A percentile compares a stretch with the other conserved stretches of the same genome.
These are phyloP conservation scores for Cetoscarus ocellatus DNA, from an alignment of 2,797 vertebrate species.

Conservation along the genomic window DNA sequence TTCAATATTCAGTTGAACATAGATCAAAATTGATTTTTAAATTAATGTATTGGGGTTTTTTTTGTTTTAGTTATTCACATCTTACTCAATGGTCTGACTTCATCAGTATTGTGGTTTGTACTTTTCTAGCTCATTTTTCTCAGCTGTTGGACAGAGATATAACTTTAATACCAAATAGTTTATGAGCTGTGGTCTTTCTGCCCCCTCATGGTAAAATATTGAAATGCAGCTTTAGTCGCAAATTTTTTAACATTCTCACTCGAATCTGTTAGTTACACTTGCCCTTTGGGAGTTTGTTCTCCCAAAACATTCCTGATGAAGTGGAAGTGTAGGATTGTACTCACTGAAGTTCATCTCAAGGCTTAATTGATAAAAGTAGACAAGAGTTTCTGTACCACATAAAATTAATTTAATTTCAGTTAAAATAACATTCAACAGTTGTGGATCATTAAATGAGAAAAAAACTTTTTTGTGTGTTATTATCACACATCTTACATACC, in stretches of 20 bases:
- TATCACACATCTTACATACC: too few species aligned
- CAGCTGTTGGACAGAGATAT: background rate
- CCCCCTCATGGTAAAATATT: slow-evolving; percentile 12
- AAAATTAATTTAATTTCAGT: background rate
- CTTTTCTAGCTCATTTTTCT: background rate
- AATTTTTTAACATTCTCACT: background rate
- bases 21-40: too few species aligned
- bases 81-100: too few species aligned
- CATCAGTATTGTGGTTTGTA: too few species aligned
- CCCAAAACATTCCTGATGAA: background rate
- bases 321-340: background rate
- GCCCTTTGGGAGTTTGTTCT: background rate
- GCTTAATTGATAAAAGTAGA: background rate
- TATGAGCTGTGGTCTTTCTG: background rate
- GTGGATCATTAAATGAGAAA: background rate
- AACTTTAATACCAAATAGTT: background rate
- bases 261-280: background rate
- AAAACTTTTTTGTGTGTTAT: background rate
- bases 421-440: background rate
- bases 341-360: too few species aligned
- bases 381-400: background rate
- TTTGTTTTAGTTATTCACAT: too few species aligned
- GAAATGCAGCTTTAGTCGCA: background rate
- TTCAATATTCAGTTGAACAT: too few species aligned
- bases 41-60: too few species aligned